These are phyloP conservation scores for Stenolophus ochropezus DNA, from an alignment of 2,888 invertebrate genomes.

Conservation along the genomic window DNA sequence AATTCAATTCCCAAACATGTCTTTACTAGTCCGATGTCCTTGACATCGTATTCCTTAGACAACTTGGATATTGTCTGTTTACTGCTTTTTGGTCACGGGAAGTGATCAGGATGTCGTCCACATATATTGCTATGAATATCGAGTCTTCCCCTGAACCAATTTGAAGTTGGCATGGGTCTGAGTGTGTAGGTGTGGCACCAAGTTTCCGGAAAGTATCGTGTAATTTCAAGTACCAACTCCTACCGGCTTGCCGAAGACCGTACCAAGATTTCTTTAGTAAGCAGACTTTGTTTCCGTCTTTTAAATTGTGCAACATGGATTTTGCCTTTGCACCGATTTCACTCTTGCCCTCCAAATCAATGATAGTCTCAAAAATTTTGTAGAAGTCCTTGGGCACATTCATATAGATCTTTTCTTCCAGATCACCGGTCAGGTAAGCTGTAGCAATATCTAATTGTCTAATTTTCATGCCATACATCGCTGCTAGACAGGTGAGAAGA, in stretches of 20 bases:
- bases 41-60: background rate
- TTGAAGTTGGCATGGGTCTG: background rate
- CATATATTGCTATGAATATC: conserved; percentile 52
- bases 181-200: conserved; percentile 19
- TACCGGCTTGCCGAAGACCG: conserved; percentile 61
- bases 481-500: conserved; percentile 62
- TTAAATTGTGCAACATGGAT: background rate
- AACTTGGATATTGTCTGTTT: background rate
- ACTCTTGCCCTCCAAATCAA: background rate
- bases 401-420: conserved; percentile 25
- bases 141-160: conserved; percentile 12
- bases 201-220: background rate
- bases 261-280: conserved; percentile 57
- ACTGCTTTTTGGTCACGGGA: conserved; percentile 53
- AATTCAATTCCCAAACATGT: background rate
- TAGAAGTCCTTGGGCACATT: conserved; percentile 45
- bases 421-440: conserved; percentile 27
- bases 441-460: conserved; percentile 62
- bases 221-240: conserved; percentile 60
- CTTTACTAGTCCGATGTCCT: background rate
- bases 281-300: conserved; percentile 35
- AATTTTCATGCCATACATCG: conserved; percentile 61
- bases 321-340: background rate
- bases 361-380: conserved; percentile 45
- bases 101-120: conserved; percentile 57